phyloP scores from a whole-genome alignment of 2,797 vertebrate species.

The Sebastes kiyomatsui region DNA sequence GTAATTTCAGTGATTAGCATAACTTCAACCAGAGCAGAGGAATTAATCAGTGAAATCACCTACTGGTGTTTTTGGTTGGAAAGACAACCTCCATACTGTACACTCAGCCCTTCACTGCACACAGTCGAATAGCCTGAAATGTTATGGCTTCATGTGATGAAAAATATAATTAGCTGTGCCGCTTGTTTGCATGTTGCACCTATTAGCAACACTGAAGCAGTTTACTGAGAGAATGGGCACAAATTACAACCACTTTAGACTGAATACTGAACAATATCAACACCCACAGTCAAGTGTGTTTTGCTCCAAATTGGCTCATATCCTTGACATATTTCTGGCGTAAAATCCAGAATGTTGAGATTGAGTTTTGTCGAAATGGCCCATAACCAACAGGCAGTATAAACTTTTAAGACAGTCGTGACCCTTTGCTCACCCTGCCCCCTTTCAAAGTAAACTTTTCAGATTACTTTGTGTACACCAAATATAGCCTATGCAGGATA shows the following conservation, averaged over 20 bases:
- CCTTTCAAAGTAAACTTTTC: not conserved
- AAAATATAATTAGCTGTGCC: slow-evolving; percentile 1
- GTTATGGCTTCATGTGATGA: not conserved
- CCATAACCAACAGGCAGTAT: not conserved
- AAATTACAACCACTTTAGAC: not conserved
- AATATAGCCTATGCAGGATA: not conserved
- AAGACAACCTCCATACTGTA: not conserved
- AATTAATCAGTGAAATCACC: slow-evolving; percentile 53
- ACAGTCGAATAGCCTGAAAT: slow-evolving; percentile 6
- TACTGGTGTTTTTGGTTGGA: slow-evolving; percentile 31
- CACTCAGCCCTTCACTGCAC: not conserved
- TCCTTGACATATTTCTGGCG: not conserved
- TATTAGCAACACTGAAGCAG: not conserved
- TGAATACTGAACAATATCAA: not conserved
- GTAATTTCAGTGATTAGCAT: slow-evolving; percentile 55
- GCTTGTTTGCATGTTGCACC: slow-evolving; percentile 16
- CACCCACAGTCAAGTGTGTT: not conserved
- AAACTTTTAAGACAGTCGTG: not conserved
- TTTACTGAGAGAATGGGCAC: not conserved
- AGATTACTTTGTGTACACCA: not conserved
- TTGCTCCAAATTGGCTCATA: not conserved
- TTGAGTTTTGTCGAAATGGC: not conserved
- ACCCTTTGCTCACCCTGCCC: not conserved
- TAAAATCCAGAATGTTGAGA: slow-evolving; percentile 2
- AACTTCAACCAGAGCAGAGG: slow-evolving; percentile 29